A percentile compares a stretch with the other conserved stretches of the same genome.
phyloP scores from a whole-genome alignment of 2,113 vertebrate species.

The Glareola pratincola region DNA sequence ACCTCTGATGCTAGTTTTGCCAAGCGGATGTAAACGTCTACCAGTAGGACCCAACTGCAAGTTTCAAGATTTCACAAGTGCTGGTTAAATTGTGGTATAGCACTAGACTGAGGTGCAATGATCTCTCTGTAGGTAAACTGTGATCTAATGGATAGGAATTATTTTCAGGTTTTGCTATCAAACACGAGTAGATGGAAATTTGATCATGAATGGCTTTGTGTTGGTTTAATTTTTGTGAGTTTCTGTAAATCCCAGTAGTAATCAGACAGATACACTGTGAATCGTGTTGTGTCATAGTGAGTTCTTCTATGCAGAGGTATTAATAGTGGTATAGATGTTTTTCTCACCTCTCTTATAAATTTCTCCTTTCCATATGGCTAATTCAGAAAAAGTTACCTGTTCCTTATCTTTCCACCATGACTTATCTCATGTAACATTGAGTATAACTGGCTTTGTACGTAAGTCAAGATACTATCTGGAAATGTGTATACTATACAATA shows the following conservation, averaged over 20 bases:
- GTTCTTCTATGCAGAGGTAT: not conserved
- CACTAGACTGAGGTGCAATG: not conserved
- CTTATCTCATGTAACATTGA: not conserved
- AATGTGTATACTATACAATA: not conserved
- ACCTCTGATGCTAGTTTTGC: not conserved
- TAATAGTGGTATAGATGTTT: not conserved
- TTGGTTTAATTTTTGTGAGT: not conserved
- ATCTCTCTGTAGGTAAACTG: not conserved
- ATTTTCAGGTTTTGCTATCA: not conserved
- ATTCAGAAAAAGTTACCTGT: not conserved
- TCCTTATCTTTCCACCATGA: not conserved
- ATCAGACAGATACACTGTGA: not conserved
- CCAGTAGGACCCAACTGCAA: not conserved
- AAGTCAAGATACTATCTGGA: not conserved
- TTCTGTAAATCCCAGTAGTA: not conserved
- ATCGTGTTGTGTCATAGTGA: not conserved
- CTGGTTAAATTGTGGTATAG: not conserved
- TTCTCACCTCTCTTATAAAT: not conserved
- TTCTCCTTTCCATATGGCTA: not conserved
- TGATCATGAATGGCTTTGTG: not conserved
- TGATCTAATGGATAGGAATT: not conserved
- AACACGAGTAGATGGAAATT: not conserved
- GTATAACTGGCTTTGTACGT: not conserved
- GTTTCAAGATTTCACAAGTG: not conserved
- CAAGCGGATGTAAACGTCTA: rapidly evolving